These are phyloP conservation scores for Parnassius mnemosyne DNA, from an alignment of 2,888 invertebrate species.

Conservation along the genomic window DNA sequence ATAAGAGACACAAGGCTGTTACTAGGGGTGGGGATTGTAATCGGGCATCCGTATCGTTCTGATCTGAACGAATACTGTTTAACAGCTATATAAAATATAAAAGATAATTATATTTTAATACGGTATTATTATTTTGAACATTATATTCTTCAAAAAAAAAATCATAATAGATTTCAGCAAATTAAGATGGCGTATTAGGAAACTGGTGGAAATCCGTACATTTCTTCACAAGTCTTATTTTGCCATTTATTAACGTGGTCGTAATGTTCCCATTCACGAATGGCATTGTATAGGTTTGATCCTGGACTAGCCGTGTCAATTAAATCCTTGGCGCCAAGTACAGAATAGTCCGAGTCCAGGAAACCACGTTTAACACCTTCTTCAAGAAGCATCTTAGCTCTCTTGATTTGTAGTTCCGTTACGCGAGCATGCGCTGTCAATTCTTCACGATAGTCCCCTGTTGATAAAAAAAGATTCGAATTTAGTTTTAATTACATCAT, in stretches of 20 bases:
- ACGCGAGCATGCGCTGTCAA: constrained; percentile 41
- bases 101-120: too few species aligned
- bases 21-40: too few species aligned
- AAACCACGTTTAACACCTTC: constrained; percentile 50
- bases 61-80: too few species aligned
- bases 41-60: too few species aligned
- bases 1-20: too few species aligned
- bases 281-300: constrained; percentile 49
- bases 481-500: too few species aligned
- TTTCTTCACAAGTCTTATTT: constrained; percentile 46
- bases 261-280: constrained; percentile 48
- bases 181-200: too few species aligned
- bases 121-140: too few species aligned
- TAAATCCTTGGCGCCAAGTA: constrained; percentile 57
- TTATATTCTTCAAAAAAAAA: too few species aligned
- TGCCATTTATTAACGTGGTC: constrained; percentile 43
- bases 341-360: constrained; percentile 48
- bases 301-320: constrained; percentile 54
- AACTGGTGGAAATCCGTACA: constrained; percentile 34
- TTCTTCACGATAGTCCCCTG: constrained; percentile 68
- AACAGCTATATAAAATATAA: too few species aligned
- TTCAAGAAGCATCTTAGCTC: constrained; percentile 48
- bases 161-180: too few species aligned
- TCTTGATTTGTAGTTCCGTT: constrained; percentile 46
- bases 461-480: background rate